Evolutionary conservation across 2,113 vertebrate genomes (phyloP), one percentile per base, ranked within the genome.

Genomic region (Sciurus niger): DNA sequence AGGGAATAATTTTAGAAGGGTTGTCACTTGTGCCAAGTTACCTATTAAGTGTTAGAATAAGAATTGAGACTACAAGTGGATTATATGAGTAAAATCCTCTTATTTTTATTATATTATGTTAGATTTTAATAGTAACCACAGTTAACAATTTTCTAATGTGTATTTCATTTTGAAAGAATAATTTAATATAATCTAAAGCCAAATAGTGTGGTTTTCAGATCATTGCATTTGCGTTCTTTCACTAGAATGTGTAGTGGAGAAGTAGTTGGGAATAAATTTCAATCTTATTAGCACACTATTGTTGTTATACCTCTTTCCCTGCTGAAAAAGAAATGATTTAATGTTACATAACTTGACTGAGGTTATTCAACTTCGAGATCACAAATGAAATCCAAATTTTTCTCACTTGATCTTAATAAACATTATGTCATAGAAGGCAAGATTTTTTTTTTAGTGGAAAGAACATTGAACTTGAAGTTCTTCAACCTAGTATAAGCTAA

Each of bases 171-270:
- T 80, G 32, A 96, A 84, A 4, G 2, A 84, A 84, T 88, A 2
- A 37, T 80, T 84, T 93, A 83, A 18, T 87, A 8, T 74, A 34
- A 67, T 67, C 22, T 84, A 25, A 90, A 80, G 4, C 48, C 67
- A 87, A 60, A 78, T 85, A 86, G 24, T 89, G 2, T 90, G 37
- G 8, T 91, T 78, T 92, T 97, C 73, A 76, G 28, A 86, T 90
- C 18, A 87, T 90, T 94, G n/a, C n/a, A 30, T 43, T 3, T 78
- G 7, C 73, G 1, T 55, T 77, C 20, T 9, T 51, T 63, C 14
- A 68, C 2, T 83, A 32, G 18, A 32, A 14, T 67, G n/a, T 73
- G 9, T n/a, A 32, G 2, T 90, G 24, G 7, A 80, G 55, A 51
- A 70, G n/a, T 65, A 79, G n/a, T 63, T 93, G 48, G 55, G 48